phyloP scores from a whole-genome alignment of 2,113 vertebrate genomes.

The Myrmecophaga tridactyla region DNA sequence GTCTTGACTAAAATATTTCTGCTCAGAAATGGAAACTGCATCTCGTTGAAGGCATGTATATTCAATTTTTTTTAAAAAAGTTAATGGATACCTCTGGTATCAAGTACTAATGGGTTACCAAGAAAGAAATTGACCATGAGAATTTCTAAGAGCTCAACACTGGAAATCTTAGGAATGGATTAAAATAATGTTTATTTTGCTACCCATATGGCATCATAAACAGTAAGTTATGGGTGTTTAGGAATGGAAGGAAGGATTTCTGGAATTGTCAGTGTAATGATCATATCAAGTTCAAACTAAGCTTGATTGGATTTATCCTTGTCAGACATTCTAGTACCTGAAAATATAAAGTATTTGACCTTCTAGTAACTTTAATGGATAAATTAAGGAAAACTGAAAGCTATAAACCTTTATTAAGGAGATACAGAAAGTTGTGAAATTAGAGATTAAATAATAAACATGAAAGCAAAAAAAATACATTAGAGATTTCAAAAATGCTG shows the following conservation, averaged over 20 bases:
- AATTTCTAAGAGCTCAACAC: background rate
- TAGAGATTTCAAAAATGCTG: background rate
- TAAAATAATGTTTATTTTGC: background rate
- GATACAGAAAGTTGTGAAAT: background rate
- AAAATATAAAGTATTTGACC: background rate
- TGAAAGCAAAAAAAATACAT: background rate
- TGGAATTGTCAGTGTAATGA: background rate
- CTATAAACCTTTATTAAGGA: background rate
- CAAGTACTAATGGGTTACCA: background rate
- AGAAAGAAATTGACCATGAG: background rate
- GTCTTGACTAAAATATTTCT: background rate
- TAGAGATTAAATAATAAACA: constrained; percentile 14
- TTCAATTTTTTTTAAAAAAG: constrained; percentile 1
- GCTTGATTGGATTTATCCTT: background rate
- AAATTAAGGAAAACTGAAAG: background rate
- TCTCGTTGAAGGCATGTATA: background rate
- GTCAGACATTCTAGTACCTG: background rate
- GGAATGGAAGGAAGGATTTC: background rate
- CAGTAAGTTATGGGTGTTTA: background rate
- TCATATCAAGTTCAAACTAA: background rate
- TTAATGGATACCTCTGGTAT: background rate
- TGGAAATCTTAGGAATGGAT: background rate
- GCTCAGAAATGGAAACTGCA: background rate
- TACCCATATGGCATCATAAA: background rate
- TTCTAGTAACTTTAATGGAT: background rate